Evolutionary conservation across 2,888 invertebrate species (phyloP).

Genomic region (Euproctis similis): DNA sequence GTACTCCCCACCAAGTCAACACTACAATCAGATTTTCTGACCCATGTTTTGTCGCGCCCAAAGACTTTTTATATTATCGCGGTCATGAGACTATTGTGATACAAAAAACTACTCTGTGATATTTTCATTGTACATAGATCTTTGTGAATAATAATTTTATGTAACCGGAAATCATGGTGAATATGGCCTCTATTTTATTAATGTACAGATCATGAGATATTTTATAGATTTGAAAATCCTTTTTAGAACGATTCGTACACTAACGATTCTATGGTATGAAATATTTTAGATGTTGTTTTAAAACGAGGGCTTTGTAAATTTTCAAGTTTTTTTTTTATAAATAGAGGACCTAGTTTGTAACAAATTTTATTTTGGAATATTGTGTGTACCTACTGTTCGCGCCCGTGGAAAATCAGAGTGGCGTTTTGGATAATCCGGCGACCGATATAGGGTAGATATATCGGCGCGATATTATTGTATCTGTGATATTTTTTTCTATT

Average conservation of each 20-base stretch:
- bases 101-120: slow-evolving; percentile 48
- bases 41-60: slow-evolving; percentile 11
- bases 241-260: slow-evolving; percentile 9
- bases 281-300: slow-evolving; percentile 46
- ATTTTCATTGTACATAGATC: slow-evolving; percentile 56
- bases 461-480: slow-evolving; percentile 39
- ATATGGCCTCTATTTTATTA: slow-evolving; percentile 38
- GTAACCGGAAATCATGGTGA: slow-evolving; percentile 55
- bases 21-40: slow-evolving; percentile 15
- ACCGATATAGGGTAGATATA: slow-evolving; percentile 36
- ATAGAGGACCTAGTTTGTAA: slow-evolving; percentile 50
- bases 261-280: slow-evolving; percentile 17
- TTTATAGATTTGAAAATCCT: slow-evolving; percentile 26
- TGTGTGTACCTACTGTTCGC: slow-evolving; percentile 61
- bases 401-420: slow-evolving; percentile 47
- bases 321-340: slow-evolving; percentile 58
- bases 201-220: slow-evolving; percentile 50
- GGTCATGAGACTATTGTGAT: slow-evolving; percentile 12
- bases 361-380: slow-evolving; percentile 56
- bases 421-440: slow-evolving; percentile 55
- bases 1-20: slow-evolving; percentile 20
- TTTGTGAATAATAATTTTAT: slow-evolving; percentile 56
- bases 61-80: slow-evolving; percentile 13
- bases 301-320: slow-evolving; percentile 52
- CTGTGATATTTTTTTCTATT: slow-evolving; percentile 61